Evolutionary conservation across 2,113 vertebrate genomes (phyloP), one percentile per base, ranked within the genome.

Genomic region (Cardinalis cardinalis): DNA sequence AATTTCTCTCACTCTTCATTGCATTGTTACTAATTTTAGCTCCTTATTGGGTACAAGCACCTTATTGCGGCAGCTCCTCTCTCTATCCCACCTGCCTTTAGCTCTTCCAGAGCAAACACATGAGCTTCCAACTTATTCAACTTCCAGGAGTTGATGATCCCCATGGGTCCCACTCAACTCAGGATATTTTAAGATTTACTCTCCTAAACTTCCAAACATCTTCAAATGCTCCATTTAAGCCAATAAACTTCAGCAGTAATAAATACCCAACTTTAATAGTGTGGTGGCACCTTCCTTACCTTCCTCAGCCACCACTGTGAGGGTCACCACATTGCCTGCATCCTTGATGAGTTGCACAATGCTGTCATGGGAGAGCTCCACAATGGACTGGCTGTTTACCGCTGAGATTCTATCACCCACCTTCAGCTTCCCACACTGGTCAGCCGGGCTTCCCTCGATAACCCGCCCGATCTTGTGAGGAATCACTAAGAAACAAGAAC

Each of bases 271-370:
- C 43, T 36, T 1, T 3, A 6, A 23, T 5, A 25, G 6, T 1
- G 29, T 18, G 46, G 52, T 3, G 52, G 38, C 65, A 34, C 15
- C 61, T 68, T 72, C 58, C 97, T 96, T 81, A 99, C 99, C 99
- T 48, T 99, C 99, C 80, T 99, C 99, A 13, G 99, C 98, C 77
- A 99, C 95, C 5, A 99, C 99, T 0, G 99, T 99, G 91, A 99
- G 98, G 2, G 99, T 99, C 91, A 99, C 99, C 0, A 96, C 77
- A 14, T 97, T 98, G 18, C 99, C 99, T 0, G 99, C 99, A 4
- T 99, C 99, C 95, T 99, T 99, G 97, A 99, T 99, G 64, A 99
- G 98, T 96, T 99, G 99, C 65, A 99, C 99, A 3, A 99, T 99
- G 81, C 97, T 99, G 74, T 99, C 99, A 18, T 99, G 99, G 0